phyloP scores from a whole-genome alignment of 2,888 invertebrate genomes.

The Tetropium fuscum region DNA sequence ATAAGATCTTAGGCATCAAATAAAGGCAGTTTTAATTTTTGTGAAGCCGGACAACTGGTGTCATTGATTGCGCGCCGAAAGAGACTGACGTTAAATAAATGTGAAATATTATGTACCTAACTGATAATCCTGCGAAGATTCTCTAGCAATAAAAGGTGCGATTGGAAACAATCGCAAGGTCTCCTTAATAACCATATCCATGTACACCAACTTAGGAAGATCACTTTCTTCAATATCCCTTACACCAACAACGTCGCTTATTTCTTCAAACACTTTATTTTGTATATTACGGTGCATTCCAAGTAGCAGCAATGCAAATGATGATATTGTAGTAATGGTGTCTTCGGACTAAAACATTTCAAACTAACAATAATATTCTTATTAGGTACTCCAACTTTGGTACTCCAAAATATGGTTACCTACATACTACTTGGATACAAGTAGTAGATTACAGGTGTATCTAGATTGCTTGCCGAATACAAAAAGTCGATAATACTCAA shows the following conservation, averaged over 20 bases:
- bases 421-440: too few species aligned
- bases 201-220: conserved; percentile 47
- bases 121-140: conserved; percentile 46
- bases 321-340: conserved; percentile 46
- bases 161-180: conserved; percentile 54
- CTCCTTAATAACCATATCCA: conserved; percentile 57
- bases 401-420: too few species aligned
- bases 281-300: conserved; percentile 56
- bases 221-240: conserved; percentile 38
- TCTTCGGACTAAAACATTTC: conserved; percentile 54
- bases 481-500: too few species aligned
- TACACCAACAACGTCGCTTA: conserved; percentile 37
- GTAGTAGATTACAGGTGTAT: too few species aligned
- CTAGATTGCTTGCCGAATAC: too few species aligned
- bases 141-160: conserved; percentile 53
- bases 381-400: too few species aligned
- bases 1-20: too few species aligned
- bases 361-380: too few species aligned
- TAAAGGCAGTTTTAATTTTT: too few species aligned
- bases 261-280: conserved; percentile 43
- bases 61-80: too few species aligned
- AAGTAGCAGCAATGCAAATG: conserved; percentile 48
- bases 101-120: conserved; percentile 40
- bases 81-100: too few species aligned
- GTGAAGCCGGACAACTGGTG: too few species aligned